Evolutionary conservation across 2,113 vertebrate species (phyloP).

Genomic region (Oreocharis arfaki): DNA sequence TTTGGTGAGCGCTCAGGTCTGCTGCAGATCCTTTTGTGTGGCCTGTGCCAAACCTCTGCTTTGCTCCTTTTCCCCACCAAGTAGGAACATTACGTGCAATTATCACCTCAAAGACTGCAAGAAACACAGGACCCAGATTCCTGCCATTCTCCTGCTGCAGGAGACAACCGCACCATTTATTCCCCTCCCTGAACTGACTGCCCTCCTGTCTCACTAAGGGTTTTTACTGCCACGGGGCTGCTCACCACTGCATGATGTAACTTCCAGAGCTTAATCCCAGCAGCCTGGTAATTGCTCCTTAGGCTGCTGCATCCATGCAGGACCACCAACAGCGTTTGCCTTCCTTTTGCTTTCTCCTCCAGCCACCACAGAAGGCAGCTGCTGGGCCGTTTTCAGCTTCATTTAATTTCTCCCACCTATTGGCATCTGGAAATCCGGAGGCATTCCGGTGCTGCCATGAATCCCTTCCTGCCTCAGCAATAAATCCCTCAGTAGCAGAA

Average conservation of each 20-base stretch:
- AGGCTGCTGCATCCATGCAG: not conserved
- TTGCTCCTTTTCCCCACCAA: not conserved
- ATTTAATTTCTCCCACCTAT: not conserved
- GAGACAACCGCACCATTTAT: not conserved
- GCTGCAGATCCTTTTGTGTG: not conserved
- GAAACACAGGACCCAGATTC: not conserved
- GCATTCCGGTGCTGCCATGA: not conserved
- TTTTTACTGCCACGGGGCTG: not conserved
- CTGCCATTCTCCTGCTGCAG: fast-evolving
- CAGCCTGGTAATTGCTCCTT: not conserved
- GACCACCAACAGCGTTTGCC: not conserved
- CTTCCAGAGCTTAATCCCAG: not conserved
- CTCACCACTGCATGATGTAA: not conserved
- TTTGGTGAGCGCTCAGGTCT: not conserved
- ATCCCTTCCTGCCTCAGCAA: not conserved
- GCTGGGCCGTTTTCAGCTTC: not conserved
- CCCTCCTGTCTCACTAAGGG: not conserved
- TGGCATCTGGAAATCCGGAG: not conserved
- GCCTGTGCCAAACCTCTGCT: not conserved
- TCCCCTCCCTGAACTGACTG: not conserved
- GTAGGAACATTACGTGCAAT: not conserved
- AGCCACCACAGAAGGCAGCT: not conserved
- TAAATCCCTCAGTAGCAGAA: not conserved
- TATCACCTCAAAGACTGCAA: not conserved
- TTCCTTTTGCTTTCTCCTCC: not conserved